Base-by-base conservation (phyloP, 2,888 invertebrate genomes). In the Hypena proboscidalis region DNA sequence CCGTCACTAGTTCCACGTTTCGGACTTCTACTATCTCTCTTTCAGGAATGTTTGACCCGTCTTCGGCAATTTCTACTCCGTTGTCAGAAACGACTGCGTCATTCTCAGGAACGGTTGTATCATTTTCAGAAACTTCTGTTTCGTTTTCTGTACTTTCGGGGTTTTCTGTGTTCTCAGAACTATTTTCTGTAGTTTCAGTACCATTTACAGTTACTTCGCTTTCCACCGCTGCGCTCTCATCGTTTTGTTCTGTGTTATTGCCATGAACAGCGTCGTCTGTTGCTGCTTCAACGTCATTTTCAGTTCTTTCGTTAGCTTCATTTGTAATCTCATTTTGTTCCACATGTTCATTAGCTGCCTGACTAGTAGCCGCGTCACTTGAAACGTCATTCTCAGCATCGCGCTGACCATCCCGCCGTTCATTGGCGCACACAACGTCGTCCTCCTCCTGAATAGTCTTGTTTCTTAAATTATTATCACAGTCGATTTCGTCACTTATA, bases 401-500 rank as follows among this genome's bases (percentile, higher is more conserved):
- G 47, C 3, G 33, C 17, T 17, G 46, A 26, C 37, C 34, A 38
- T 49, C 50, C 38, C 26, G 59, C 33, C 37, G 50, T 49, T 84
- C 84, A 50, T 84, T 83, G 32, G 85, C 88, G 69, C 89, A 88
- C 1, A 87, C 87, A 21, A 89, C 92, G 67, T 92, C 92, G 58
- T 92, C 92, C 32, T 91, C 90, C 49, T 89, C 90, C 3, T 42
- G 51, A 48, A 53, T 61, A 36, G 70, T 67, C 58, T 81, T 83
- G 66, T 78, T 74, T 63, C 87, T 85, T 85, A 89, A 77, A 85
- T 82, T 85, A 86, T 68, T 87, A 90, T 90, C 90, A 90, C 90
- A 90, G 89, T 85, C 83, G 47, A 68, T 82, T 82, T 75, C 80
- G 77, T 76, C 79, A 81, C 85, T 87, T 84, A 84, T 74, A 74